Evolutionary conservation across 2,113 vertebrate genomes (phyloP), one percentile per base, ranked within the genome.

Genomic region (Pungitius pungitius): DNA sequence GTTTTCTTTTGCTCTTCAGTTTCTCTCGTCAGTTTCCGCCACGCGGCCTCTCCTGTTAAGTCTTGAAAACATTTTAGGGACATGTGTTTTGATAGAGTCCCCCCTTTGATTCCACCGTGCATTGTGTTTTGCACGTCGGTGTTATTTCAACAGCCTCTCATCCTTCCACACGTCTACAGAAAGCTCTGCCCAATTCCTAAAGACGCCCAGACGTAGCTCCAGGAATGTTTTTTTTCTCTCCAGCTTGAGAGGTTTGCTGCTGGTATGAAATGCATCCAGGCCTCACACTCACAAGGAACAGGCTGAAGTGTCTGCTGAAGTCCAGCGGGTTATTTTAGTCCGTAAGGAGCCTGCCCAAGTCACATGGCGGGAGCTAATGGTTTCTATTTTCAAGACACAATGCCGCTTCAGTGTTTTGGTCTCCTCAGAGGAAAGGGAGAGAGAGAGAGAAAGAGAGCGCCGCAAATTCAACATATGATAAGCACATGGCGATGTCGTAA

Each of bases 401-500:
- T 94, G 95, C 94, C 81, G 90, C 95, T 94, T 94, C 94, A 96
- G 95, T 94, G 81, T 91, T 85, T 87, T 37, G 59, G 78, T 73
- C 68, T 77, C 74, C 45, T 80, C 68, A 55, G 72, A 75, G 59
- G 52, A 45, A 33, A 58, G 68, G 63, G 58, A 72, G 45, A 60
- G 8, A 60, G 51, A 72, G 68, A 66, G 39, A 39, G 54, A 78
- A 24, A 52, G 61, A 81, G 73, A 54, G 7, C 64, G 60, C 45
- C 56, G 60, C 13, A 61, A 86, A 83, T 27, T 63, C 81, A 90
- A 87, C 96, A 96, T 96, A 96, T 96, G 96, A 96, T 94, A 94
- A 92, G 94, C 96, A 96, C 95, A 98, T 97, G 96, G 95, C 95
- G 93, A 95, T 96, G 96, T 94, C 94, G 95, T 96, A 95, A 96